phyloP scores from a whole-genome alignment of 2,113 vertebrate species.

The Arothron firmamentum region DNA sequence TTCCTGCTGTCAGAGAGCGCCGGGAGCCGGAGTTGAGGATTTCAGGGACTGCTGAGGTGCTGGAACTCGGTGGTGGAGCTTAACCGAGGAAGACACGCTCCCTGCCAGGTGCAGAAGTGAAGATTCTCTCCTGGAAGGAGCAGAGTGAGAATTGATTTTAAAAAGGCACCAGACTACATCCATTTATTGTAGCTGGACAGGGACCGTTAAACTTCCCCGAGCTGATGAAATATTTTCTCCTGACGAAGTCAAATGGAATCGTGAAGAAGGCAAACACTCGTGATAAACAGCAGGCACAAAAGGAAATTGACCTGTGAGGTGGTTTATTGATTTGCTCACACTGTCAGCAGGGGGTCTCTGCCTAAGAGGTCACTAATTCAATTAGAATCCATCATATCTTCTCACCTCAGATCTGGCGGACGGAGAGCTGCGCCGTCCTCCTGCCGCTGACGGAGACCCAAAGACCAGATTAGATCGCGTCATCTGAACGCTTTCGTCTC shows the following conservation, averaged over 20 bases:
- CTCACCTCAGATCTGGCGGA: conserved; percentile 6
- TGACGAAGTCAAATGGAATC: neutral
- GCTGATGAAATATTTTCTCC: neutral
- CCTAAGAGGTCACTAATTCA: conserved; percentile 48
- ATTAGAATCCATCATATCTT: conserved; percentile 41
- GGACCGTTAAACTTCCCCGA: neutral
- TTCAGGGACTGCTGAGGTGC: conserved; percentile 13
- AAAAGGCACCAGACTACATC: neutral
- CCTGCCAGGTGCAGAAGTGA: conserved; percentile 6
- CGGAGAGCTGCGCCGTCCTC: conserved; percentile 17
- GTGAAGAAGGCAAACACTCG: conserved; percentile 1
- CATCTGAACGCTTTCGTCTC: neutral
- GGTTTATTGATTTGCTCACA: conserved; percentile 49
- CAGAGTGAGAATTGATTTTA: neutral
- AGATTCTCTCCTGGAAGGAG: neutral
- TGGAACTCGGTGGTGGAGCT: neutral
- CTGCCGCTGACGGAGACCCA: conserved; percentile 1
- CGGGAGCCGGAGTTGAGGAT: conserved; percentile 36
- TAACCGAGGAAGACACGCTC: neutral
- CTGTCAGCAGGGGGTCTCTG: conserved; percentile 17
- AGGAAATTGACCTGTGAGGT: conserved; percentile 27
- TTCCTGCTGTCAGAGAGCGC: neutral
- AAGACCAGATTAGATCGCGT: neutral
- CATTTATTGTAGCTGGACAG: conserved; percentile 7
- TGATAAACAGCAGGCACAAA: conserved; percentile 24